phyloP scores from a whole-genome alignment of 35 echinoderm and acorn worm genomes.

The Apostichopus parvimensis region DNA sequence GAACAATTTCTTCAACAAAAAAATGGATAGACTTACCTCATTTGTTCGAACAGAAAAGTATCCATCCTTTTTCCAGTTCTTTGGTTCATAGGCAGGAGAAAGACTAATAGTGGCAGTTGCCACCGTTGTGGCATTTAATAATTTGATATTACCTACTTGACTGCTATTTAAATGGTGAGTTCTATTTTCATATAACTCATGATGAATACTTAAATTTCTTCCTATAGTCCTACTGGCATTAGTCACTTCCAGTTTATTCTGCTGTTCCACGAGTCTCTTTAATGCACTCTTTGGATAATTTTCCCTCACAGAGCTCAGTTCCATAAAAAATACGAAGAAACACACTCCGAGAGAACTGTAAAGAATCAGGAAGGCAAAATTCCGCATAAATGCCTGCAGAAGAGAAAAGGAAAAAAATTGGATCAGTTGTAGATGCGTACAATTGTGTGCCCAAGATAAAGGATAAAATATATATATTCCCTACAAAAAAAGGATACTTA shows the following conservation, averaged over 20 bases:
- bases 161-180: neutral
- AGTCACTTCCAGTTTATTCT: neutral
- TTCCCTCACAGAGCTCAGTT: neutral
- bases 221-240: neutral
- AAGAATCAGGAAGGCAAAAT: neutral
- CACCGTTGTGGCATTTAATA: slow-evolving; percentile 32
- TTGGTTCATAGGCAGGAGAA: slow-evolving; percentile 49
- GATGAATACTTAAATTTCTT: neutral
- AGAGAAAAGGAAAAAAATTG: neutral
- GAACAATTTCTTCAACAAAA: no score
- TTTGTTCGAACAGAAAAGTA: slow-evolving; percentile 34
- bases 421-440: no score
- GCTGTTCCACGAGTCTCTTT: neutral
- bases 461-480: no score
- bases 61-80: slow-evolving; percentile 54
- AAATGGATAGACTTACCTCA: slow-evolving; percentile 27
- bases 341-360: slow-evolving; percentile 22
- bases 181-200: neutral
- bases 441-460: no score
- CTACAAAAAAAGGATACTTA: no score
- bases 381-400: slow-evolving; percentile 12
- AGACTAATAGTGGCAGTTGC: slow-evolving; percentile 38
- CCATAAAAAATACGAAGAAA: slow-evolving; percentile 8
- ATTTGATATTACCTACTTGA: neutral
- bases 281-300: neutral